Evolutionary conservation across 2,888 invertebrate species (phyloP).

Genomic region (Pristionchus japonicus): DNA sequence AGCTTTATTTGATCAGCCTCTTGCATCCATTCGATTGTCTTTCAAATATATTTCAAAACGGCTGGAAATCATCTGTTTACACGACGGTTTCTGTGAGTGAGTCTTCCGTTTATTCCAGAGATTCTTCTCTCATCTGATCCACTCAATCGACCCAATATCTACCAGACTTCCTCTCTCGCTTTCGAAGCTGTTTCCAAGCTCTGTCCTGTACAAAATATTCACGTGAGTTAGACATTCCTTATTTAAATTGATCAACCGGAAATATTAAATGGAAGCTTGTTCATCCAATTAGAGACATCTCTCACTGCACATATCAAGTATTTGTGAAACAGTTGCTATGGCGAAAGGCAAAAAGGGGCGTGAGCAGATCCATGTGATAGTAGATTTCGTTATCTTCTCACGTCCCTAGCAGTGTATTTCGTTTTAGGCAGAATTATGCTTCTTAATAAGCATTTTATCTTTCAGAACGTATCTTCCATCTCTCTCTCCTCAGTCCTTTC

Average conservation of each 20-base stretch:
- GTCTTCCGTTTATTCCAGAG: constrained; percentile 76
- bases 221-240: constrained; percentile 73
- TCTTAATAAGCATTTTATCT: too few species aligned
- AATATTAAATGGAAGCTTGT: background rate
- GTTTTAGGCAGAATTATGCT: too few species aligned
- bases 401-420: too few species aligned
- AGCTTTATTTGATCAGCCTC: background rate
- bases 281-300: constrained; percentile 46
- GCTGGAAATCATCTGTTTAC: constrained; percentile 24
- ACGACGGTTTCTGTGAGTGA: background rate
- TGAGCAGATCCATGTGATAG: constrained; percentile 47
- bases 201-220: constrained; percentile 77
- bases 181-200: constrained; percentile 75
- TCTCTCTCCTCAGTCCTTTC: background rate
- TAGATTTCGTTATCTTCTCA: background rate
- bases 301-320: background rate
- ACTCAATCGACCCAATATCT: constrained; percentile 88
- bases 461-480: background rate
- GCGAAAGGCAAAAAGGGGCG: constrained; percentile 61
- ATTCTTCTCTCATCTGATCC: constrained; percentile 89
- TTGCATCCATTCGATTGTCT: background rate
- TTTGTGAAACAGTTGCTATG: background rate
- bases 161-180: constrained; percentile 76
- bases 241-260: background rate
- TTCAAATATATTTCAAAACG: background rate